phyloP scores from a whole-genome alignment of 2,888 invertebrate species.

The Xestia rhomboidea region DNA sequence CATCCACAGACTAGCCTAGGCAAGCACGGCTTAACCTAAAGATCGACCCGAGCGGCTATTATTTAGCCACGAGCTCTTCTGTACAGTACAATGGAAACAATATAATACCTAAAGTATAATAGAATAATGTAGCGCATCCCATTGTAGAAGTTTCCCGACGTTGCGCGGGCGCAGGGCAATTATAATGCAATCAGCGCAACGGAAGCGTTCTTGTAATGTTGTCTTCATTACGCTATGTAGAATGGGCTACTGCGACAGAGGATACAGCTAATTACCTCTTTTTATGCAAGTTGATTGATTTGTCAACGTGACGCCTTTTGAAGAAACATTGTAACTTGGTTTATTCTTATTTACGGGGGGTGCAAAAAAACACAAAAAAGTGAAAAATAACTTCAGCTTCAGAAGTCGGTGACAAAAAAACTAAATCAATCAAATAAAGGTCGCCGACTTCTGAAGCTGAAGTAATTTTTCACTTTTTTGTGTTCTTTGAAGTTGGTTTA shows the following conservation, averaged over 20 bases:
- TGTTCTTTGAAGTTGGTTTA: no score
- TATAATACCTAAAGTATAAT: slow-evolving; percentile 40
- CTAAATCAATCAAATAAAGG: no score
- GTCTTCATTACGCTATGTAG: slow-evolving; percentile 62
- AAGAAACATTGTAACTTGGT: background rate
- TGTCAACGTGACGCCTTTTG: slow-evolving; percentile 40
- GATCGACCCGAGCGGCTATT: no score
- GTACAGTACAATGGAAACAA: slow-evolving; percentile 56
- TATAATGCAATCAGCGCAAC: slow-evolving; percentile 70
- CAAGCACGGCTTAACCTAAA: no score
- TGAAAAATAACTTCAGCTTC: no score
- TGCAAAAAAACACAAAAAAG: no score
- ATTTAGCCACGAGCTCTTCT: no score
- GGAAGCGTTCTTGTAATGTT: slow-evolving; percentile 67
- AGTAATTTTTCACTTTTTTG: no score
- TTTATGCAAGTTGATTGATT: slow-evolving; percentile 50
- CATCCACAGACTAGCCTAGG: no score
- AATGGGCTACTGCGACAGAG: slow-evolving; percentile 49
- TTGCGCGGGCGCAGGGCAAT: slow-evolving; percentile 60
- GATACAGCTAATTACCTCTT: slow-evolving; percentile 48
- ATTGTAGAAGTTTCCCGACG: slow-evolving; percentile 60
- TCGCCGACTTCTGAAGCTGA: no score
- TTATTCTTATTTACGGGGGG: no score
- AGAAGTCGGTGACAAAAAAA: no score
- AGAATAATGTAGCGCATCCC: slow-evolving; percentile 45